These are phyloP conservation scores for Melanotaenia trifasciata DNA, from an alignment of 2,797 vertebrate genomes.

Conservation along the genomic window DNA sequence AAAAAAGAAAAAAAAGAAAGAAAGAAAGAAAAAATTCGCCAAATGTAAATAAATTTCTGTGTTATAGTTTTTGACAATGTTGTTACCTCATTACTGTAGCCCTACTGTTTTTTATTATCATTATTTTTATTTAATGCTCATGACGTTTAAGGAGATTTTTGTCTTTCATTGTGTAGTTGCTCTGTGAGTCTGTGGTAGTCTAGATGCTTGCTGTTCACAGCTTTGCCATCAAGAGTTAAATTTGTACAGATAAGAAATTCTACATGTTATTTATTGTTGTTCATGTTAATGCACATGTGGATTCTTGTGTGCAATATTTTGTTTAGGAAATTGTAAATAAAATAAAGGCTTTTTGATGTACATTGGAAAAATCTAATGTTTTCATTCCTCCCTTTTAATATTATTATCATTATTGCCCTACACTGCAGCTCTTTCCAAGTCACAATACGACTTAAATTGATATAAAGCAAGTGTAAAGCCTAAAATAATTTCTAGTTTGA, in stretches of 20 bases:
- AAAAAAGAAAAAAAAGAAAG: slow-evolving; percentile 9
- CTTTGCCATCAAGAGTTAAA: slow-evolving; percentile 53
- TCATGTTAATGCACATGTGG: slow-evolving; percentile 76
- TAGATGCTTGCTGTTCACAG: slow-evolving; percentile 62
- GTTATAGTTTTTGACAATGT: slow-evolving; percentile 59
- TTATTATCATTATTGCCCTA: not conserved
- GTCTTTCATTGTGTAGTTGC: slow-evolving; percentile 38
- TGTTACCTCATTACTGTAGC: slow-evolving; percentile 62
- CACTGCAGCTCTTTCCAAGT: not conserved
- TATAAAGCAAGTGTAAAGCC: slow-evolving; percentile 12
- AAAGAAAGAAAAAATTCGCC: slow-evolving; percentile 39
- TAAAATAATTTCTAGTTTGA: slow-evolving; percentile 23
- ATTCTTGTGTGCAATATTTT: slow-evolving; percentile 83
- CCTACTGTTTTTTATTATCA: slow-evolving; percentile 32
- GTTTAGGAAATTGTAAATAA: slow-evolving; percentile 82
- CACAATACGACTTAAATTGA: slow-evolving; percentile 18
- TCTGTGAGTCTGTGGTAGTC: slow-evolving; percentile 59
- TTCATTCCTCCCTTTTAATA: slow-evolving; percentile 29
- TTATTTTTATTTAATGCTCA: slow-evolving; percentile 12
- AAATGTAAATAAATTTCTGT: slow-evolving; percentile 74
- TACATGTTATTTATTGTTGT: slow-evolving; percentile 81
- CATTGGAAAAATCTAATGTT: slow-evolving; percentile 49
- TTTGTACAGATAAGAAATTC: slow-evolving; percentile 74
- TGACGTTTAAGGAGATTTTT: slow-evolving; percentile 45
- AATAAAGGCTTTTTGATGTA: slow-evolving; percentile 84